phyloP scores from a whole-genome alignment of 1,140 invertebrate species.

The Pogonomyrmex californicus region DNA sequence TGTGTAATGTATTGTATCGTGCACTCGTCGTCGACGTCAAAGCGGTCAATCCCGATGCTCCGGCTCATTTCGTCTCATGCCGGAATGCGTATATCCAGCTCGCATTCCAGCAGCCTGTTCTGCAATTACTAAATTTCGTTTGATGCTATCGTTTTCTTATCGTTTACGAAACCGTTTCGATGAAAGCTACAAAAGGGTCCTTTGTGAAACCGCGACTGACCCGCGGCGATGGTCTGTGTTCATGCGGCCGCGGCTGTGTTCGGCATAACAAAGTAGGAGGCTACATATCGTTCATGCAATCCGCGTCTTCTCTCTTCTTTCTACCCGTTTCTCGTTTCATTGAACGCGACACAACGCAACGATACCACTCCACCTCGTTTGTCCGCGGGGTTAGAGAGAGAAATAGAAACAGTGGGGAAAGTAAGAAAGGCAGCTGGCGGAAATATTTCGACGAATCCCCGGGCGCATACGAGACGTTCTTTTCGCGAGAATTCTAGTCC shows the following conservation, averaged over 20 bases:
- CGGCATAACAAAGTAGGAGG: constrained; percentile 29
- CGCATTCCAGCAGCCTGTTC: background rate
- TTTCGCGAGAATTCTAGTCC: constrained; percentile 68
- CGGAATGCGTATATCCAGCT: constrained; percentile 39
- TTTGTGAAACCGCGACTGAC: constrained; percentile 70
- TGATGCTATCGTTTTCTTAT: constrained; percentile 59
- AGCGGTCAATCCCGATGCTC: background rate
- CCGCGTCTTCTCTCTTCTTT: constrained; percentile 47
- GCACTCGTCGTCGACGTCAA: background rate
- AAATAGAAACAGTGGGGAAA: background rate
- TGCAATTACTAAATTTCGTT: constrained; percentile 73
- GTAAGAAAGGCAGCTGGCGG: constrained; percentile 62
- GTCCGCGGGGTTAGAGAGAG: constrained; percentile 27
- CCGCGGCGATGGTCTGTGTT: constrained; percentile 46
- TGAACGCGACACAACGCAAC: constrained; percentile 6
- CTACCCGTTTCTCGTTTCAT: constrained; percentile 47
- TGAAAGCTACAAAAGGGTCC: constrained; percentile 21
- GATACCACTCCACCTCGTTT: constrained; percentile 49
- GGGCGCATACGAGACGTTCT: constrained; percentile 69
- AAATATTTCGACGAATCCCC: constrained; percentile 77
- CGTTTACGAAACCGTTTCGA: background rate
- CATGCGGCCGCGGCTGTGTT: constrained; percentile 1
- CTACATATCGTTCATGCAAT: constrained; percentile 17
- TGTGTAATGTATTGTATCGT: background rate
- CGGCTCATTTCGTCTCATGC: background rate